Evolutionary conservation across 2,113 vertebrate genomes (phyloP).

Genomic region (Gobio gobio): DNA sequence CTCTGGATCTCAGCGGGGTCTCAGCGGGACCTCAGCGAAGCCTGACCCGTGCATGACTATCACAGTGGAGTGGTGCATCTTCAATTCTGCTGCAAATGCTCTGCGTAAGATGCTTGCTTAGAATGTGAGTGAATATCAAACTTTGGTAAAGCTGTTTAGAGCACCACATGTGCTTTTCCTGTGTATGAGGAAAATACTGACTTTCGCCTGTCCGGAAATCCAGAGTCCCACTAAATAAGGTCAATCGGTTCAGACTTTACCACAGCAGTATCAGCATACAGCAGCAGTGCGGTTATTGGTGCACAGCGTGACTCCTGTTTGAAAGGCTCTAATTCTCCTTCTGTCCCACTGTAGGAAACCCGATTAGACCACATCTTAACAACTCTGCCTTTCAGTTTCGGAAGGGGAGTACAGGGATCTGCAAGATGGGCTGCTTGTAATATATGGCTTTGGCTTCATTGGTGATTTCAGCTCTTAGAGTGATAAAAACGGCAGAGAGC

Average conservation of each 20-base stretch:
- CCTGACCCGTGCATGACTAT: neutral
- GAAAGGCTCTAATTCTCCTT: slow-evolving; percentile 20
- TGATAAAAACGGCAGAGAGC: slow-evolving; percentile 63
- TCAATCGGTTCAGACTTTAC: slow-evolving; percentile 7
- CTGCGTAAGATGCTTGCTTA: slow-evolving; percentile 2
- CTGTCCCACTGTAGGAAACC: slow-evolving; percentile 14
- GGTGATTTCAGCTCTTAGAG: slow-evolving; percentile 48
- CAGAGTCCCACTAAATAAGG: neutral
- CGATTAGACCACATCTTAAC: neutral
- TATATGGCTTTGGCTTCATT: slow-evolving; percentile 45
- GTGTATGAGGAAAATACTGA: slow-evolving; percentile 4
- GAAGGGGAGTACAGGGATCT: neutral
- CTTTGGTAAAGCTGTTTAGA: neutral
- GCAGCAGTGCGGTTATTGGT: neutral
- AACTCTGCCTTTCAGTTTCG: slow-evolving; percentile 19
- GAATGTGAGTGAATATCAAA: slow-evolving; percentile 31
- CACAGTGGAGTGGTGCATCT: neutral
- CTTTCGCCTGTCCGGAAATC: neutral
- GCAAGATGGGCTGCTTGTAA: neutral
- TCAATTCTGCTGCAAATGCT: neutral
- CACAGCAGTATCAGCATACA: neutral
- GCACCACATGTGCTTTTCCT: neutral
- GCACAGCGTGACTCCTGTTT: neutral
- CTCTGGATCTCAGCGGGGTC: slow-evolving; percentile 1
- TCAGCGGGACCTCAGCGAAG: neutral